A percentile compares a stretch with the other conserved stretches of the same genome.
Conservation (phyloP, 2,797 vertebrate genomes). For the Cottoperca gobio region DNA sequence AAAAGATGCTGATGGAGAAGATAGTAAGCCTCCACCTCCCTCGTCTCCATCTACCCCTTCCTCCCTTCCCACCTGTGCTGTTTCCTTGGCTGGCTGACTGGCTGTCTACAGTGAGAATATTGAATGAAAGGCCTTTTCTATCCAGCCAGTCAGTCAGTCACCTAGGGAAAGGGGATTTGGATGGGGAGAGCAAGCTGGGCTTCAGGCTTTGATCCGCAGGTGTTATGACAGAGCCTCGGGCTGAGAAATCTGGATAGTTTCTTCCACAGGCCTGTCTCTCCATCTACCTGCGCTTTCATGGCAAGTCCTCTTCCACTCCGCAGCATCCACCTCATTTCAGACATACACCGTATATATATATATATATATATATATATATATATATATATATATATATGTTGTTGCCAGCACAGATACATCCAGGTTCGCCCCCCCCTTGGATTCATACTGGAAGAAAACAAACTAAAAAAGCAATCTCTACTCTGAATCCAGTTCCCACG, state of each 20-base stretch:
- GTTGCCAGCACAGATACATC: conserved; percentile 25
- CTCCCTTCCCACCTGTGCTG: conserved; percentile 68
- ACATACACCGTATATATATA: conserved; percentile 26
- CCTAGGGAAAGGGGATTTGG: conserved; percentile 71
- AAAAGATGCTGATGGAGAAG: conserved; percentile 71
- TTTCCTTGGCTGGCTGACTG: conserved; percentile 65
- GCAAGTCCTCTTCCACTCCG: conserved; percentile 54
- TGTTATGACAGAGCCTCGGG: conserved; percentile 86
- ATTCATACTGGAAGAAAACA: conserved; percentile 33
- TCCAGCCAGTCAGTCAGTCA: conserved; percentile 67
- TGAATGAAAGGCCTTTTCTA: conserved; percentile 82
- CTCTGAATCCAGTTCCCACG: conserved; percentile 51
- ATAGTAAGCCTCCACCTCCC: conserved; percentile 52
- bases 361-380: too few relatives aligned
- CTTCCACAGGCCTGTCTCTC: conserved; percentile 65
- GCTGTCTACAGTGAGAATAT: conserved; percentile 85
- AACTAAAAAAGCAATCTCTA: conserved; percentile 41
- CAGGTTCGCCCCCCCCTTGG: too few relatives aligned
- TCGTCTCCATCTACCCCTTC: conserved; percentile 34
- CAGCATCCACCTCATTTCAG: conserved; percentile 61
- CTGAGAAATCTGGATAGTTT: conserved; percentile 76
- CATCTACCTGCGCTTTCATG: conserved; percentile 56
- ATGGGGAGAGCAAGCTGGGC: conserved; percentile 70
- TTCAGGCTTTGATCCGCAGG: conserved; percentile 84
- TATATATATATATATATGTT: too few relatives aligned